These are phyloP conservation scores for Leptinotarsa peninsularis DNA, from an alignment of 2,888 invertebrate species.

Conservation along the genomic window DNA sequence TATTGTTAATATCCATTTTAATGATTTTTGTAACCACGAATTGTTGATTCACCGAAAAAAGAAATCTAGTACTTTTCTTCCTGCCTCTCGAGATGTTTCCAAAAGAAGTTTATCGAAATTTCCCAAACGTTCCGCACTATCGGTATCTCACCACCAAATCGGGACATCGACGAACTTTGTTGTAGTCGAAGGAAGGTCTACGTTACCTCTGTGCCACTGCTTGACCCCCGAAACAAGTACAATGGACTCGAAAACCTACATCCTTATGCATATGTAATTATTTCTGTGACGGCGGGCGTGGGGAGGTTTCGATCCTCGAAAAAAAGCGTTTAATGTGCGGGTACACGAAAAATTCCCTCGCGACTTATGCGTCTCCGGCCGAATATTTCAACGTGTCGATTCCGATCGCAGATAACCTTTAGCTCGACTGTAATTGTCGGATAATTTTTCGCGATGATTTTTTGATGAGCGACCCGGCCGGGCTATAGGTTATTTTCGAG, in stretches of 20 bases:
- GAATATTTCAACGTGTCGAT: conserved; percentile 25
- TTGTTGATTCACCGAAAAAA: no score
- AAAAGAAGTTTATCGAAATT: background rate
- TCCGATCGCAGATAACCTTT: conserved; percentile 28
- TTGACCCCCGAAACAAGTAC: conserved; percentile 41
- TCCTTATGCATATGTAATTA: conserved; percentile 42
- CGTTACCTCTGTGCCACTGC: conserved; percentile 42
- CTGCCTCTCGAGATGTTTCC: background rate
- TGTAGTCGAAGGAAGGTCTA: conserved; percentile 37
- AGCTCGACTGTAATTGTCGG: conserved; percentile 24
- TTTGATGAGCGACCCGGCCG: conserved; percentile 5
- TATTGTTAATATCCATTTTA: no score
- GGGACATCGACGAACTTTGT: conserved; percentile 37
- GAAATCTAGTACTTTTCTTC: background rate
- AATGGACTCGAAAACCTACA: conserved; percentile 39
- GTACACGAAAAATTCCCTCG: conserved; percentile 24
- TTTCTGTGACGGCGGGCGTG: conserved; percentile 16
- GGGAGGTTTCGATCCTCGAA: conserved; percentile 12
- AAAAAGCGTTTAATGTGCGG: conserved; percentile 25
- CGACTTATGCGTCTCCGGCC: conserved; percentile 23
- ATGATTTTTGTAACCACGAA: no score
- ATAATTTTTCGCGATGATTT: conserved; percentile 23
- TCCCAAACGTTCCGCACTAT: conserved; percentile 25
- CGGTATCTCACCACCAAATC: conserved; percentile 37
- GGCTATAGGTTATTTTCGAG: background rate